Conservation (phyloP, 2,797 vertebrate species). For the Buphagus erythrorhynchus region DNA sequence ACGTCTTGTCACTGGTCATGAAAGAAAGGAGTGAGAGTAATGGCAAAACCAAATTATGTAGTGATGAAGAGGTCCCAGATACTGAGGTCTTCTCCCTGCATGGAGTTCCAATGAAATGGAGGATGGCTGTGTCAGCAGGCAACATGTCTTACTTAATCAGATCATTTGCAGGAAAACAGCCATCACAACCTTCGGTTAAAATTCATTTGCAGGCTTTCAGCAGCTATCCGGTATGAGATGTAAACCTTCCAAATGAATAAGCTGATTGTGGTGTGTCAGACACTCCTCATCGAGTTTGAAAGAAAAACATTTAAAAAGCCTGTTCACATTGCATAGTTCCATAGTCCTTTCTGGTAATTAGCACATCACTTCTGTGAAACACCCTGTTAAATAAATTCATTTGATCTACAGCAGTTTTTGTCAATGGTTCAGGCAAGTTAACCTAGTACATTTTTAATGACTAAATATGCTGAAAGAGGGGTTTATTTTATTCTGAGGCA, state of each 20-base stretch:
- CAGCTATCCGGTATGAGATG: background rate
- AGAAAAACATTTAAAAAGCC: background rate
- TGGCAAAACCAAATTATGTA: background rate
- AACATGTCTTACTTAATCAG: background rate
- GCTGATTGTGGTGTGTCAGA: background rate
- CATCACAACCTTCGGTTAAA: background rate
- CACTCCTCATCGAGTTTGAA: background rate
- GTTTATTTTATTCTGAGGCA: conserved; percentile 33
- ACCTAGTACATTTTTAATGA: background rate
- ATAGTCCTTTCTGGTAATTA: background rate
- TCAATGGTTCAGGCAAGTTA: conserved; percentile 18
- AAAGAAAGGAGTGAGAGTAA: background rate
- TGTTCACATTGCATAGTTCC: background rate
- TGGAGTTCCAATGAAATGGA: background rate
- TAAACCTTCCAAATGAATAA: background rate
- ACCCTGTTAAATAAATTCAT: background rate
- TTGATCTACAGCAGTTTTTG: conserved; percentile 25
- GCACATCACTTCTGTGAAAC: background rate
- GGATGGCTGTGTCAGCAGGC: background rate
- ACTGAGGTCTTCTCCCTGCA: background rate
- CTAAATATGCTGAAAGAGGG: background rate
- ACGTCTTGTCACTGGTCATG: background rate
- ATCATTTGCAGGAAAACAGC: background rate
- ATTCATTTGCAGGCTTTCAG: background rate
- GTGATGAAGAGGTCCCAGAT: background rate